phyloP scores from a whole-genome alignment of 2,888 invertebrate genomes.

The Chalcis sispes region DNA sequence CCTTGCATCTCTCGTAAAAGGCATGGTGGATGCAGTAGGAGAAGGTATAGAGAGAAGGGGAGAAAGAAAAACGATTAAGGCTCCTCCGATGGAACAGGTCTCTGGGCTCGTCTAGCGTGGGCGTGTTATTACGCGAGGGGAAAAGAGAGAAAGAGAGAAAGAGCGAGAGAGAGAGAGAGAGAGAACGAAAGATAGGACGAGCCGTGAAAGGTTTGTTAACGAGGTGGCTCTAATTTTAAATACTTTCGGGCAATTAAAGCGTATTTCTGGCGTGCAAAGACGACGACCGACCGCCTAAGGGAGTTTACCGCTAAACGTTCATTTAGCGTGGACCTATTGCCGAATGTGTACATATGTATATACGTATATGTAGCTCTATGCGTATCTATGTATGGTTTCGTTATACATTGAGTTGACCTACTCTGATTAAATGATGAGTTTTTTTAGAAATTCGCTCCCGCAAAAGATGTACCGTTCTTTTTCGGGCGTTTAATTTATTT shows the following conservation, averaged over 20 bases:
- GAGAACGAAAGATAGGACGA: conserved; percentile 1
- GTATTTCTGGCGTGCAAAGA: conserved; percentile 45
- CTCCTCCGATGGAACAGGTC: background rate
- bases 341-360: background rate
- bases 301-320: background rate
- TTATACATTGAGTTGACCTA: no score
- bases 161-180: background rate
- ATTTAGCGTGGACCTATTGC: background rate
- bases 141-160: background rate
- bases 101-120: no score
- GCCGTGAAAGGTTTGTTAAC: conserved; percentile 53
- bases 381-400: no score
- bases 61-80: conserved; percentile 4
- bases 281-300: no score
- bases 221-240: conserved; percentile 54
- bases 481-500: no score
- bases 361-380: no score
- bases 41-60: background rate
- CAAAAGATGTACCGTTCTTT: no score
- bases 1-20: conserved; percentile 73
- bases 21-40: conserved; percentile 32
- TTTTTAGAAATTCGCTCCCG: no score
- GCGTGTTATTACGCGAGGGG: no score
- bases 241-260: conserved; percentile 51
- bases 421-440: no score